Evolutionary conservation across 2,797 vertebrate species (phyloP), one percentile per base, ranked within the genome.

Genomic region (Tiaroga cobitis): DNA sequence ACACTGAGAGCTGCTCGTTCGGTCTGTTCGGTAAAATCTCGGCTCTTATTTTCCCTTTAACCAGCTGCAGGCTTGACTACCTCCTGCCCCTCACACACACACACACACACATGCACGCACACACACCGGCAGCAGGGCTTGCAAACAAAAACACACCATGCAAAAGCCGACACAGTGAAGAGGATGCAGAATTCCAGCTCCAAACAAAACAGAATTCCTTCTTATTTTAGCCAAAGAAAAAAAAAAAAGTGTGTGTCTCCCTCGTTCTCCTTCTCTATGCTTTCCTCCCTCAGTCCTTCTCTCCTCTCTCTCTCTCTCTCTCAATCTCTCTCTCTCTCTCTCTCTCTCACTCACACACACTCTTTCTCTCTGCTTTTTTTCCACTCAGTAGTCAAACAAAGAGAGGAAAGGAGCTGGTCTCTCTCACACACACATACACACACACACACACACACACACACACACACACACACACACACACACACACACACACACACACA

Each of bases 351-450:
- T 89, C 87, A 86, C 91, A 85, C 92, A 90, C 90, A 92, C 92
- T 93, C 91, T 92, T 91, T 93, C 92, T 94, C 84, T 92, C 89
- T 90, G 91, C 92, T 93, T 91, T 26, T 51, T 85, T 88, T 89
- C 92, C 93, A 93, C 93, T 95, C 93, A 94, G 93, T 93, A 95
- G 93, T 95, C 95, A 96, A 95, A 96, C 95, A 96, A 96, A 96
- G 95, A 95, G 95, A 95, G 93, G 91, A 95, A 95, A 95, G 93
- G 93, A 95, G 93, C 93, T 93, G 93, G 93, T 92, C 90, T 92
- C 86, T 87, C 87, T 2, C 39, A 2, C 39, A 2, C 39, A 9
- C 39, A 4, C 34, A 76, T 91, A 92, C 79, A 84, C 92, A 92
- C 86, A 91, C 67, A 89, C 77, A 90, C 83, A 86, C 91, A 92